Evolutionary conservation across 2,113 vertebrate species (phyloP), one percentile per base, ranked within the genome.

Genomic region (Nycticorax nycticorax): DNA sequence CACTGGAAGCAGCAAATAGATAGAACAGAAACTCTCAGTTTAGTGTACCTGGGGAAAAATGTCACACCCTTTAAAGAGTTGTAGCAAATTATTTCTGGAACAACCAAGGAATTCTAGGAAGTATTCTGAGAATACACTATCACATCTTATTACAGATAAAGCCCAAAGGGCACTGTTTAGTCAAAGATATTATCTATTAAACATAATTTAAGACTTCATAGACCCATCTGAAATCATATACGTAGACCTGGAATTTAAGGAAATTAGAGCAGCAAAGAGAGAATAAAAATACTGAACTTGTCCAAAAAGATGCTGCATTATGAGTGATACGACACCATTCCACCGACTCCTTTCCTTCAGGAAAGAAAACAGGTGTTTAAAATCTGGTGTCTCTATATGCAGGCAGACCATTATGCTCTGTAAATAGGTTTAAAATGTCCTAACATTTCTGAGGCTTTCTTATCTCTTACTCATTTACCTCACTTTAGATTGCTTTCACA

Each of bases 401-500:
- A 88, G 56, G 55, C 63, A 95, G 68, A 67, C 55, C 68, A 93
- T 91, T 92, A 86, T 37, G 68, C 56, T 86, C 90, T 93, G 92
- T 90, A 96, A 96, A 97, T 94, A 88, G 72, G 64, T 73, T 92
- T 93, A 94, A 96, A 96, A 95, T 86, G 56, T 86, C 88, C 88
- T 92, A 96, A 92, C 72, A 86, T 92, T 96, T 97, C 64, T 68
- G 72, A 93, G 60, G 88, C 68, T 91, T 92, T 92, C 79, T 92
- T 96, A 67, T 85, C 67, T 88, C 76, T 72, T 75, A 52, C 55
- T 96, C 83, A 68, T 93, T 96, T 94, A 81, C 83, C 43, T 96
- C 60, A 64, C 88, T 83, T 92, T 62, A 96, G 82, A 96, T 92
- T 95, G 90, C 82, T 86, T 96, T 94, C 93, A 83, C 68, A 91